phyloP scores from a whole-genome alignment of 2,113 vertebrate species.

The Otus sunia region DNA sequence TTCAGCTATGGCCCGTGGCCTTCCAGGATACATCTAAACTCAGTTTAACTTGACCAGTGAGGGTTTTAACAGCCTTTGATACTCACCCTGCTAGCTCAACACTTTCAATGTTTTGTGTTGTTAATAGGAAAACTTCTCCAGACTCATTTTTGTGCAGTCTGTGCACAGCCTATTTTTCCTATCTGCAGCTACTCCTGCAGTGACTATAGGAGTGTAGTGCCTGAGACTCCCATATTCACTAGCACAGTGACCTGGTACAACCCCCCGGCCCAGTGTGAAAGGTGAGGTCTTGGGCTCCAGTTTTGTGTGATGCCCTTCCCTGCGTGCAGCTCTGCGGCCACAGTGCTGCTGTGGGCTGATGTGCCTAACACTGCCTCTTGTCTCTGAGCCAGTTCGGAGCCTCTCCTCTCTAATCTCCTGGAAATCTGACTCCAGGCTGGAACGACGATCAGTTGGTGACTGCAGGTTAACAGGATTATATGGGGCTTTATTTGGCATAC shows the following conservation, averaged over 20 bases:
- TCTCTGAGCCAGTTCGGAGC: not conserved
- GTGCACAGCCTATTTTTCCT: not conserved
- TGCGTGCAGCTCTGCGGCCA: accelerated
- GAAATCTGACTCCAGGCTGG: not conserved
- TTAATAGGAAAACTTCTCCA: not conserved
- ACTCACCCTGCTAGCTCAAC: not conserved
- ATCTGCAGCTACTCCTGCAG: not conserved
- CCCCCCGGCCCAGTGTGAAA: not conserved
- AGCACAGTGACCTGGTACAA: not conserved
- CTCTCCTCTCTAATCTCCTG: not conserved
- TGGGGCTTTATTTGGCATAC: not conserved
- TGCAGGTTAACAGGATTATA: not conserved
- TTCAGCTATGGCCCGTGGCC: not conserved
- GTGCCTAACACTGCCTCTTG: not conserved
- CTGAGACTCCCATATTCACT: not conserved
- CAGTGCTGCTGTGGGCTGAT: not conserved
- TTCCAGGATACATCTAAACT: not conserved
- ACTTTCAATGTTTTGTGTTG: not conserved
- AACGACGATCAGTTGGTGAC: not conserved
- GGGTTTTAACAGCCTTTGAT: not conserved
- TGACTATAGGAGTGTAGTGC: not conserved
- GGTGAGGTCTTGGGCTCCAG: not conserved
- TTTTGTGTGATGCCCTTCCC: not conserved
- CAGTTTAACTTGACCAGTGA: not conserved
- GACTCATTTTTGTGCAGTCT: not conserved